Percentiles rank a stretch among this genome's conserved stretches.
Conservation (phyloP, 2,888 invertebrate genomes). For the Acanthoscelides obtectus region DNA sequence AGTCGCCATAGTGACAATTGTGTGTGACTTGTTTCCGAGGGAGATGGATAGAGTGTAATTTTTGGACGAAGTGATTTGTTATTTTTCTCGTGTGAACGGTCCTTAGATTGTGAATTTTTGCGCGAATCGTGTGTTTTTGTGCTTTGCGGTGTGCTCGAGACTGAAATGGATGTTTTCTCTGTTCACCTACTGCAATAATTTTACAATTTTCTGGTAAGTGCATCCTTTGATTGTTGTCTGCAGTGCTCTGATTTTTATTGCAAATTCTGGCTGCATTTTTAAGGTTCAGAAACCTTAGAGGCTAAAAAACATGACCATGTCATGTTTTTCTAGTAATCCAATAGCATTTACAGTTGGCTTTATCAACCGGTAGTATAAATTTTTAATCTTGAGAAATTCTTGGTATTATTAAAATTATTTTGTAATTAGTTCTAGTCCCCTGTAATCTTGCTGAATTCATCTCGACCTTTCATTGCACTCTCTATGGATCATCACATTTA, state of each 20-base stretch:
- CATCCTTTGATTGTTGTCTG: conserved; percentile 2
- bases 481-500: neutral
- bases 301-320: neutral
- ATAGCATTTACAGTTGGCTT: neutral
- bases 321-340: neutral
- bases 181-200: conserved; percentile 29
- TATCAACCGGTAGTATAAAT: neutral
- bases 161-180: conserved; percentile 33
- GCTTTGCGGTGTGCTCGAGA: conserved; percentile 29
- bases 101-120: conserved; percentile 2
- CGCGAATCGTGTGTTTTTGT: conserved; percentile 34
- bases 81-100: conserved; percentile 32
- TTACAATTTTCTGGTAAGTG: conserved; percentile 19
- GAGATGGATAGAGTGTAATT: conserved; percentile 41
- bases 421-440: neutral
- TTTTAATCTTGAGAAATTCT: neutral
- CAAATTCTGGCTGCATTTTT: neutral
- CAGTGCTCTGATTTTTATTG: conserved; percentile 2
- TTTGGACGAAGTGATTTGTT: conserved; percentile 35
- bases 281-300: neutral
- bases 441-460: neutral
- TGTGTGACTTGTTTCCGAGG: conserved; percentile 30
- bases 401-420: neutral
- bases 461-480: neutral
- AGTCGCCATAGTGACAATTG: conserved; percentile 33